Evolutionary conservation across 2,113 vertebrate genomes (phyloP).

Genomic region (Peromyscus polionotus): DNA sequence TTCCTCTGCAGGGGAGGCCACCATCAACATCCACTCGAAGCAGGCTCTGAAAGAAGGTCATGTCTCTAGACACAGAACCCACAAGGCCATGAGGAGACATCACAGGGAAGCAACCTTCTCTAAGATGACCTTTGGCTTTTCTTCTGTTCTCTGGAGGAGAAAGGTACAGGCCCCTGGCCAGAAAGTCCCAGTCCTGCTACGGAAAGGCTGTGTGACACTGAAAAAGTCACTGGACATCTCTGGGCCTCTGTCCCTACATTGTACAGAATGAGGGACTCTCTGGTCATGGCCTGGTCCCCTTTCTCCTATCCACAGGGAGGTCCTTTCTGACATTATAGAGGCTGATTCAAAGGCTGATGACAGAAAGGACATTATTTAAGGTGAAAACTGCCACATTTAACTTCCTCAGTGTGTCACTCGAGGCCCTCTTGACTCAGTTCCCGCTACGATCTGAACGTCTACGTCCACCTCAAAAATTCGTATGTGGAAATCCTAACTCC

Average conservation of each 20-base stretch:
- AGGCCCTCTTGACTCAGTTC: background rate
- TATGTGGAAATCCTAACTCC: background rate
- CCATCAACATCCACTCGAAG: background rate
- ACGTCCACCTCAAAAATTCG: background rate
- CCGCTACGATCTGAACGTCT: background rate
- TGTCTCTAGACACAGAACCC: background rate
- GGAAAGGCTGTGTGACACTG: background rate
- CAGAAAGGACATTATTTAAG: background rate
- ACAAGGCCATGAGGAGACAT: background rate
- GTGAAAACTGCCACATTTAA: background rate
- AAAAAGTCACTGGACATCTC: background rate
- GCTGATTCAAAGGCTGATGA: background rate
- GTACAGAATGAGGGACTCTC: background rate
- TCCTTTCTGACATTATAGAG: background rate
- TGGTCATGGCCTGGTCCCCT: background rate
- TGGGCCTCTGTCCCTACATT: background rate
- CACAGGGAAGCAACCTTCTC: background rate
- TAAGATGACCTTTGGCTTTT: background rate
- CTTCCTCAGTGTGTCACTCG: background rate
- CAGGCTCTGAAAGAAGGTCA: background rate
- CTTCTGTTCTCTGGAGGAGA: background rate
- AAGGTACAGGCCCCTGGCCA: background rate
- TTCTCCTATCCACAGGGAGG: background rate
- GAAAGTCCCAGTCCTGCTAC: background rate
- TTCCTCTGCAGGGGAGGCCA: slow-evolving; percentile 41